A percentile compares a stretch with the other conserved stretches of the same genome.
Conservation (phyloP, 2,888 invertebrate species). For the Zonitis immaculata region DNA sequence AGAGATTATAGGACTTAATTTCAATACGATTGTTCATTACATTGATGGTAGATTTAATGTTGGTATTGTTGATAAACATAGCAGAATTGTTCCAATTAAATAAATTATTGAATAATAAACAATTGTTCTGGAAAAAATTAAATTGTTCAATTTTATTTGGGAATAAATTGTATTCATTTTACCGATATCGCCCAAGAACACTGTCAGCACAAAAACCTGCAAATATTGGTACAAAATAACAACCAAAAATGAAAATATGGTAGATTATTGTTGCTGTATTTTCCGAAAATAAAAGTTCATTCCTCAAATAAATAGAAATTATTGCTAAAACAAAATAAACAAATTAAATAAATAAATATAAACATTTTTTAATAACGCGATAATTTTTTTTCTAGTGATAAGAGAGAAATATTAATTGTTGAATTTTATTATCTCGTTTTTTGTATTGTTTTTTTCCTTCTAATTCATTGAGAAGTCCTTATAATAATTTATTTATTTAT, state of each 20-base stretch:
- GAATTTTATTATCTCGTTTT: too few relatives aligned
- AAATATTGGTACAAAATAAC: slow-evolving; percentile 69
- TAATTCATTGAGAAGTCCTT: too few relatives aligned
- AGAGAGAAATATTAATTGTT: neutral
- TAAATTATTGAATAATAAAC: slow-evolving; percentile 71
- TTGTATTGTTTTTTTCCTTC: too few relatives aligned
- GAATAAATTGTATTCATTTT: too few relatives aligned
- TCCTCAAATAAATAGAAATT: slow-evolving; percentile 68
- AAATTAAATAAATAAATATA: slow-evolving; percentile 2
- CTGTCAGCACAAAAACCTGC: slow-evolving; percentile 78
- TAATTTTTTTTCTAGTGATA: neutral
- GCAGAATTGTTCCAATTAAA: slow-evolving; percentile 62
- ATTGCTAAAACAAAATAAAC: slow-evolving; percentile 56
- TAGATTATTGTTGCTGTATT: slow-evolving; percentile 69
- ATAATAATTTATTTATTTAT: too few relatives aligned
- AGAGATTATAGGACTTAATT: too few relatives aligned
- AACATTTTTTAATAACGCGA: neutral
- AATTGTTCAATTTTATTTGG: too few relatives aligned
- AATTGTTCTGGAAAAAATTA: slow-evolving; percentile 69
- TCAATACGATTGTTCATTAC: too few relatives aligned
- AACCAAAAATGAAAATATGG: slow-evolving; percentile 71
- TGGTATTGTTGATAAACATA: slow-evolving; percentile 61
- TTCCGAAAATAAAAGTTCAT: slow-evolving; percentile 62
- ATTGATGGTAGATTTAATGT: slow-evolving; percentile 54
- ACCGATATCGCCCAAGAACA: slow-evolving; percentile 68